Evolutionary conservation across 2,888 invertebrate genomes (phyloP), one percentile per base, ranked within the genome.

Genomic region (Hydroisotoma schaefferi): DNA sequence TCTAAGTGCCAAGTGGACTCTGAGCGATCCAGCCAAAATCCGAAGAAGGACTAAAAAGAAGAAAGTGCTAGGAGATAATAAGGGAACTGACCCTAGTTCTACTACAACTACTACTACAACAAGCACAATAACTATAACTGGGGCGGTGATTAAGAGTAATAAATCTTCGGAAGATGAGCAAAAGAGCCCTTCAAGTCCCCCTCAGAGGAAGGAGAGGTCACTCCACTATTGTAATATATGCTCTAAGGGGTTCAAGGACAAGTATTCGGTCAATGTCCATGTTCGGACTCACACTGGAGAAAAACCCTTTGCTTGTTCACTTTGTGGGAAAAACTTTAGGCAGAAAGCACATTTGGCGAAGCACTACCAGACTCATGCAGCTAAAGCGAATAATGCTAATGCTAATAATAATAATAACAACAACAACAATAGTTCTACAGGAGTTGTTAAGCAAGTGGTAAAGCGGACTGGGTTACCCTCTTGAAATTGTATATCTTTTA

Each of bases 261-360:
- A 93, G 77, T 98, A 98, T 82, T 90, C 95, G 64, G 93, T 98
- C 57, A 97, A 97, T 77, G 97, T 97, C 48, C 98, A 98, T 78
- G 91, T 97, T 72, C 83, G 97, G 73, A 97, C 97, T 26, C 98
- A 98, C 76, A 97, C 97, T 0, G 97, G 95, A 0, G 97, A 98
- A 78, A 97, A 98, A 76, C 97, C 98, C 0, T 98, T 98, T 78
- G 85, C 90, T 33, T 98, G 98, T 77, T 87, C 88, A 20, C 82
- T 94, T 59, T 98, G 98, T 77, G 92, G 92, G 67, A 94, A 92
- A 77, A 90, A 89, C 75, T 93, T 93, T 79, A 83, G 92, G 51
- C 92, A 93, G 77, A 93, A 93, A 76, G 92, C 92, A 1, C 92
- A 93, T 75, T 81, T 93, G 73, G 92, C 92, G 62, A 93, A 93